These are phyloP conservation scores for Microtus richardsoni DNA, from an alignment of 2,113 vertebrate species.

Conservation along the genomic window DNA sequence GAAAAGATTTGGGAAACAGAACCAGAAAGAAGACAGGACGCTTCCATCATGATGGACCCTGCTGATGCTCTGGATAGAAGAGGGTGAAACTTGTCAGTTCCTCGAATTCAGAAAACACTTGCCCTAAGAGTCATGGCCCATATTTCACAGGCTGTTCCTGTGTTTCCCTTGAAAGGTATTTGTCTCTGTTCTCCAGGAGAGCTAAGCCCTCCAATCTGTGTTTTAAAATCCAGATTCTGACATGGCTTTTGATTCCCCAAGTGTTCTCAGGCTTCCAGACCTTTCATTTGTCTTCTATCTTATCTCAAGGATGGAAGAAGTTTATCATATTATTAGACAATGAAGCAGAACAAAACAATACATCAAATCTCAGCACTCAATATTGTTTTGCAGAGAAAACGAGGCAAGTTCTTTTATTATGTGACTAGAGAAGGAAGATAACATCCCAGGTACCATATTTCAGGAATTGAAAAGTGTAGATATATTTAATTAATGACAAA, in stretches of 20 bases:
- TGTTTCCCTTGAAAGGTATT: conserved; percentile 58
- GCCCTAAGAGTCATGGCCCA: conserved; percentile 34
- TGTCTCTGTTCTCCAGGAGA: conserved; percentile 36
- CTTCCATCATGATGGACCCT: background rate
- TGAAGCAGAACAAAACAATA: conserved; percentile 70
- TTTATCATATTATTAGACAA: conserved; percentile 83
- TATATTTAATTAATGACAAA: conserved; percentile 49
- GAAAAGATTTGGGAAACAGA: background rate
- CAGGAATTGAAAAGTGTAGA: background rate
- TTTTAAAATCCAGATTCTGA: conserved; percentile 47
- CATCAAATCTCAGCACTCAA: conserved; percentile 38
- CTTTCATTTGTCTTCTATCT: conserved; percentile 78
- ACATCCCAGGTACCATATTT: conserved; percentile 10
- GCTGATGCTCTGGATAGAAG: background rate
- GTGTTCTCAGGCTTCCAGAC: conserved; percentile 55
- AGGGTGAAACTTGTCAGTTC: conserved; percentile 10
- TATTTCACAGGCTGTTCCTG: conserved; percentile 45
- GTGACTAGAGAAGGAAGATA: conserved; percentile 42
- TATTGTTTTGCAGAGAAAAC: conserved; percentile 62
- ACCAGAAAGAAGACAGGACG: background rate
- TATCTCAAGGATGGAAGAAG: conserved; percentile 77
- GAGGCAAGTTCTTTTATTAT: conserved; percentile 50
- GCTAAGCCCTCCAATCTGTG: background rate
- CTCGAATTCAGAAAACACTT: conserved; percentile 30
- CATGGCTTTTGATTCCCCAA: conserved; percentile 64